A percentile compares a stretch with the other conserved stretches of the same genome.
These are phyloP conservation scores for Eulemur rubriventer DNA, from an alignment of 2,797 vertebrate species.

Conservation along the genomic window DNA sequence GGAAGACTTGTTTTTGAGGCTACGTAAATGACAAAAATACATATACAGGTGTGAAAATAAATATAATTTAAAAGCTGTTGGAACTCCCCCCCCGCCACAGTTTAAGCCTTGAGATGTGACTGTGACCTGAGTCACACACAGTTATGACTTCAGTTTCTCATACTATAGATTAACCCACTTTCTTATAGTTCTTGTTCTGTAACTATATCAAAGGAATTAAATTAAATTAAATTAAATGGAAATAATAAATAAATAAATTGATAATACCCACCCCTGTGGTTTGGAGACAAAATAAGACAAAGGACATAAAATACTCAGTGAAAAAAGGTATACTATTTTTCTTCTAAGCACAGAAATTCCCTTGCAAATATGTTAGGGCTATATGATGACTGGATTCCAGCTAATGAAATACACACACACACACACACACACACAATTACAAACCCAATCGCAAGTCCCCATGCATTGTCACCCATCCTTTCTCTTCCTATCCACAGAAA, in stretches of 20 bases:
- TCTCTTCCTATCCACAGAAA: not conserved
- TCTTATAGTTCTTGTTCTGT: not conserved
- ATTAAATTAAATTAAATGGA: too few relatives aligned
- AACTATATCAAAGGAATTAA: too few relatives aligned
- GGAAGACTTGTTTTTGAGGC: not conserved
- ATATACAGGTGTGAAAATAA: not conserved
- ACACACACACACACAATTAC: not conserved
- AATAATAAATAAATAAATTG: not conserved
- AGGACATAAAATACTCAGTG: not conserved
- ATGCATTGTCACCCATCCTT: not conserved
- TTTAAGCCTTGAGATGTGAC: not conserved
- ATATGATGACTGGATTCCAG: not conserved
- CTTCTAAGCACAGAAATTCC: not conserved
- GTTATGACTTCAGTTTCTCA: not conserved
- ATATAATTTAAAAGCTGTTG: not conserved
- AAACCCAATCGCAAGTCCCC: not conserved
- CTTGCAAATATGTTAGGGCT: not conserved
- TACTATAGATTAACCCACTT: too few relatives aligned
- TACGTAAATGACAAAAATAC: not conserved
- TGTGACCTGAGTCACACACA: not conserved
- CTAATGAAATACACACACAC: not conserved
- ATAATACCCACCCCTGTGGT: not conserved
- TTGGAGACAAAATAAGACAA: not conserved
- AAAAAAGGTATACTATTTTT: not conserved
- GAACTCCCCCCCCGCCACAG: not conserved